These are phyloP conservation scores for Steromphala cineraria DNA, from an alignment of 2,888 invertebrate species.

Conservation along the genomic window DNA sequence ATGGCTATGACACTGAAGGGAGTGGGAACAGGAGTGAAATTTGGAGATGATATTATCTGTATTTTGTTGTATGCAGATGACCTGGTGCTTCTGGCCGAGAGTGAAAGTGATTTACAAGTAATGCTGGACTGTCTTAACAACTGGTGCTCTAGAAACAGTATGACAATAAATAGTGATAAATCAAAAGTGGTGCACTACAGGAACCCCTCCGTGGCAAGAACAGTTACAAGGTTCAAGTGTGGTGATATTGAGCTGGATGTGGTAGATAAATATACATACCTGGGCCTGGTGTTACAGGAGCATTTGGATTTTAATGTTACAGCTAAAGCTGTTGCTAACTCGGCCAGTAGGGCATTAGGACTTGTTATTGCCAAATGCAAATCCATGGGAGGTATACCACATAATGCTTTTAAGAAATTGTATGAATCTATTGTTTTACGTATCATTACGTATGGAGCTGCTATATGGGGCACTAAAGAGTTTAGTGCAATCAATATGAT, in stretches of 20 bases:
- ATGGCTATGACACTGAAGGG: neutral
- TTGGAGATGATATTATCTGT: neutral
- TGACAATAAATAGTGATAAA: neutral
- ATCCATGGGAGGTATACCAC: neutral
- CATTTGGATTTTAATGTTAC: neutral
- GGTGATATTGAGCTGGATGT: neutral
- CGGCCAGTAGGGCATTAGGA: neutral
- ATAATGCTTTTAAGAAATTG: neutral
- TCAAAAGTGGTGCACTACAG: neutral
- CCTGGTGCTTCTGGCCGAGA: neutral
- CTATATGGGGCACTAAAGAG: neutral
- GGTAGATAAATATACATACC: neutral
- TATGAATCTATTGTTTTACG: neutral
- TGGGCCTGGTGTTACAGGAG: neutral
- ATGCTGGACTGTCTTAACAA: neutral
- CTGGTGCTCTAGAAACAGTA: neutral
- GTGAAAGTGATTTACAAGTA: neutral
- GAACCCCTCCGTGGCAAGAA: neutral
- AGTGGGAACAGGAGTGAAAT: neutral
- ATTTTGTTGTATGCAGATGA: neutral
- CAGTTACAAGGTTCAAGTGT: neutral
- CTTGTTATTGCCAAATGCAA: neutral
- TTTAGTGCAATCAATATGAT: neutral
- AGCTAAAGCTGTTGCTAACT: neutral
- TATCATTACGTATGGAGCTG: neutral